Evolutionary conservation across 2,797 vertebrate genomes (phyloP), one percentile per base, ranked within the genome.

Genomic region (Dermochelys coriacea): DNA sequence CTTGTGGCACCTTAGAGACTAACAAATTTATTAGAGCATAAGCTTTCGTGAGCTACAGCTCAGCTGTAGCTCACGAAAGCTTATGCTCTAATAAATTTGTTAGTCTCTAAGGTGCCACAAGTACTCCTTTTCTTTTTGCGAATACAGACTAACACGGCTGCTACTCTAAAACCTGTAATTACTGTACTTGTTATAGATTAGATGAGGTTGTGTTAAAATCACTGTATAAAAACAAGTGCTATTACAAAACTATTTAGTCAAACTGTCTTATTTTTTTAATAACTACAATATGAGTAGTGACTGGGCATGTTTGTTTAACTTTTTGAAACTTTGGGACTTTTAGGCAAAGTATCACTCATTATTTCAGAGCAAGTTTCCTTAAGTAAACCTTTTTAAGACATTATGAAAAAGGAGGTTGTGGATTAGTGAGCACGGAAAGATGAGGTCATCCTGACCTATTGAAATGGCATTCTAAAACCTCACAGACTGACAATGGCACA

Each of bases 371-470:
- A 93, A 96, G 94, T 90, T 95, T 89, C 94, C 94, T 89, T 89
- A 98, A 97, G 96, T 89, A 98, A 97, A 96, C 96, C 96, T 97
- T 98, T 97, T 97, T 96, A 96, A 96, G 91, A 80, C 93, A 80
- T 6, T 93, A 92, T 97, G 93, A 90, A 97, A 97, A 96, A 64
- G 92, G 91, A 96, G 92, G 95, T 86, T 95, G 91, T 95, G 97
- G 97, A 97, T 98, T 97, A 98, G 94, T 2, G 0, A 87, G 91
- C 89, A 84, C 94, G 71, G 21, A 94, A 94, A 94, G 96, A 96
- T 97, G 91, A 90, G 97, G 81, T 97, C 94, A 94, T 92, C 93
- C 85, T 87, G 95, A 93, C 91, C 93, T 88, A 96, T 83, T 94
- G 90, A 98, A 95, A 84, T 45, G 5, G 92, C 86, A 27, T 86